A percentile compares a stretch with the other conserved stretches of the same genome.
Conservation (phyloP, 2,888 invertebrate genomes). For the Apotomis capreana region DNA sequence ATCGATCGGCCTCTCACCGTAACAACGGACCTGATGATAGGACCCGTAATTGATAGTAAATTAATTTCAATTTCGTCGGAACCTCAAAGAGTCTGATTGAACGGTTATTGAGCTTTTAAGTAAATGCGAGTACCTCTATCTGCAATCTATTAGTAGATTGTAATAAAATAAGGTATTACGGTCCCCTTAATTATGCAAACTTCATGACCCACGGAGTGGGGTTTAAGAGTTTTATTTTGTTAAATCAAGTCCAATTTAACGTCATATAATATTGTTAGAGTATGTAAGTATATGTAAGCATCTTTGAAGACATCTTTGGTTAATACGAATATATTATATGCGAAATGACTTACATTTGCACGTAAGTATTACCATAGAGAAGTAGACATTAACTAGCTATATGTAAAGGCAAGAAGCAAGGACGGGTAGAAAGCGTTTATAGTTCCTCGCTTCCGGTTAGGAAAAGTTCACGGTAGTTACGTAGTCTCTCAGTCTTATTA, state of each 20-base stretch:
- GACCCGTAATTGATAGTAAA: background rate
- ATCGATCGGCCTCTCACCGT: background rate
- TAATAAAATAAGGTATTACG: constrained; percentile 9
- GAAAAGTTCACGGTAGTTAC: constrained; percentile 78
- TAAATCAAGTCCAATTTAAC: constrained; percentile 22
- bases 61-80: background rate
- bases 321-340: constrained; percentile 25
- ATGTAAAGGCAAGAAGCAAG: constrained; percentile 82
- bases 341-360: constrained; percentile 34
- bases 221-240: background rate
- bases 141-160: constrained; percentile 4
- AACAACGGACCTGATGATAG: background rate
- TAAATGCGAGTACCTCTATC: background rate
- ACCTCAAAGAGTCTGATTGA: background rate
- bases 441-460: constrained; percentile 70
- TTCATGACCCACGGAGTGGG: background rate
- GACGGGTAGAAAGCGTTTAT: constrained; percentile 82
- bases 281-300: constrained; percentile 21
- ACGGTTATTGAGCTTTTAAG: background rate
- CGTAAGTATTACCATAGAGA: constrained; percentile 56
- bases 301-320: constrained; percentile 32
- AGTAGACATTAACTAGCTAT: constrained; percentile 76
- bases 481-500: constrained; percentile 81
- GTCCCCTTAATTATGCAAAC: background rate
- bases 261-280: constrained; percentile 9